A percentile compares a stretch with the other conserved stretches of the same genome.
phyloP scores from a whole-genome alignment of 2,888 invertebrate genomes.

The Agrotis puta region DNA sequence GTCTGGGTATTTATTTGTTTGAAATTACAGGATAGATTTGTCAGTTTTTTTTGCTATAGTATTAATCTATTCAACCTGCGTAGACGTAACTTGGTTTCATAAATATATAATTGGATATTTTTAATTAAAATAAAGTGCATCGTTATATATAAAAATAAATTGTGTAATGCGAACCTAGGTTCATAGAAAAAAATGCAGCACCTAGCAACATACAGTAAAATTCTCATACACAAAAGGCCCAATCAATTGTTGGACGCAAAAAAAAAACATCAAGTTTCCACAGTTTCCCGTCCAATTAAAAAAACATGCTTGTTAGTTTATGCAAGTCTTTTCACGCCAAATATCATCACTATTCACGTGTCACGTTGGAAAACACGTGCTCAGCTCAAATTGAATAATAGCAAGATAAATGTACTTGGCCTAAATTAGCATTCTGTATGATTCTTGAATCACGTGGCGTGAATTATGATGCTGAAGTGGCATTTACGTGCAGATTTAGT shows the following conservation, averaged over 20 bases:
- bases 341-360: conserved; percentile 32
- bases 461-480: conserved; percentile 9
- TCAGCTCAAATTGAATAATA: conserved; percentile 54
- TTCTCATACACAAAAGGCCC: neutral
- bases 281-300: neutral
- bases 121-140: no score
- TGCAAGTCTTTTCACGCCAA: conserved; percentile 29
- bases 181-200: no score
- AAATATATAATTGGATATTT: no score
- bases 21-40: no score
- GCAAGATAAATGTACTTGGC: conserved; percentile 44
- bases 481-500: neutral
- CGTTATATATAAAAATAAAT: no score
- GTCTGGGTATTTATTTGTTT: no score
- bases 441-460: conserved; percentile 37
- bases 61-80: no score
- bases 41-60: no score
- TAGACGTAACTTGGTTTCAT: no score
- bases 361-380: conserved; percentile 52
- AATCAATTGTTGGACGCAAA: neutral
- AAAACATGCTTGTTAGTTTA: conserved; percentile 12
- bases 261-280: neutral
- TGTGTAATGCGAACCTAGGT: no score
- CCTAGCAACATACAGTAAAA: neutral
- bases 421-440: conserved; percentile 43